A percentile compares a stretch with the other conserved stretches of the same genome.
These are phyloP conservation scores for Microctonus brassicae DNA, from an alignment of 2,888 invertebrate genomes.

Conservation along the genomic window DNA sequence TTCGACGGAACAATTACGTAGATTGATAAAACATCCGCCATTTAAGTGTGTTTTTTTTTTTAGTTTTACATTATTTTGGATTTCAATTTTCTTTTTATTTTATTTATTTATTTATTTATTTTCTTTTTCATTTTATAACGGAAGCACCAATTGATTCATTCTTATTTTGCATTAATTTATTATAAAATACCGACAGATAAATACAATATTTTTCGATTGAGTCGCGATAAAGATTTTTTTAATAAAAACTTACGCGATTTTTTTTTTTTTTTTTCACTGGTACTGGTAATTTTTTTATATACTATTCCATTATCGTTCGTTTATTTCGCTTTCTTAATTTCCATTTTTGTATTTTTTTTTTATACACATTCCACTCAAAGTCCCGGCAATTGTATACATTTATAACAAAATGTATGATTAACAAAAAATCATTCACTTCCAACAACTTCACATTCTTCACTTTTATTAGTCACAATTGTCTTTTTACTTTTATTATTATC, in stretches of 20 bases:
- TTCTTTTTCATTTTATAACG: constrained; percentile 33
- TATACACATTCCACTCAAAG: constrained; percentile 37
- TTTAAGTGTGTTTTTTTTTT: constrained; percentile 14
- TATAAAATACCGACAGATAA: constrained; percentile 12
- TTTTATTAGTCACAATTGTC: constrained; percentile 1
- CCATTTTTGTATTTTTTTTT: background rate
- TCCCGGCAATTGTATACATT: constrained; percentile 29
- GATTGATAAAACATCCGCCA: constrained; percentile 32
- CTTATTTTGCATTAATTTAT: constrained; percentile 25
- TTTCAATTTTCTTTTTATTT: constrained; percentile 6
- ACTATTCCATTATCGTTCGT: background rate
- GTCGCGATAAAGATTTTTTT: constrained; percentile 4
- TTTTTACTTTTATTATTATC: constrained; percentile 5
- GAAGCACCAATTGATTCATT: constrained; percentile 47
- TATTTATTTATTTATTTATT: constrained; percentile 24
- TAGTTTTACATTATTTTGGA: background rate
- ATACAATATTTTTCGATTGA: constrained; percentile 21
- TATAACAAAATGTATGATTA: constrained; percentile 6
- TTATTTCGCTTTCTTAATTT: constrained; percentile 29
- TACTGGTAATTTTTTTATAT: constrained; percentile 1
- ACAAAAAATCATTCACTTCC: constrained; percentile 14
- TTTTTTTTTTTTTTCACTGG: no score
- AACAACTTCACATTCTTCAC: constrained; percentile 21
- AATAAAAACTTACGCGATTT: constrained; percentile 23
- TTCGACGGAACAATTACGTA: constrained; percentile 38